Base-by-base conservation (phyloP, 2,113 vertebrate species). In the Melanostigma gelatinosum region DNA sequence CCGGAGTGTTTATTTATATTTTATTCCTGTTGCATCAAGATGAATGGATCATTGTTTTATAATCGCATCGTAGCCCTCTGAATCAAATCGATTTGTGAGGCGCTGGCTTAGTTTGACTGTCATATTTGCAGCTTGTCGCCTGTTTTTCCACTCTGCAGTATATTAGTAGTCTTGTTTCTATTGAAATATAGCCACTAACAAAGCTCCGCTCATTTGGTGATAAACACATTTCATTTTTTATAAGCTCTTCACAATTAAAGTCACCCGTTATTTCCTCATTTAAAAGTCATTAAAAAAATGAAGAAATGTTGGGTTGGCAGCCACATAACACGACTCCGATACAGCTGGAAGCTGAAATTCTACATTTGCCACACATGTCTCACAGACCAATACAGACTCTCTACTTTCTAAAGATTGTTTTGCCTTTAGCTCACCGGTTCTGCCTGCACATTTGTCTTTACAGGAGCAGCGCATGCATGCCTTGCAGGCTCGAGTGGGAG, bases 401-500 rank as follows among this genome's bases (percentile, higher is more conserved):
- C 36, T 54, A 8, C 67, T 75, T 38, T 77, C 13, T 40, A 1
- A 66, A 73, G 58, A 36, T 55, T 10, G 46, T 75, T 34, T 77
- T 75, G 34, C n/a, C 71, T 42, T 68, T 65, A 67, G 60, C 73
- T 84, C 36, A 88, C 67, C 70, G 72, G 15, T 54, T 74, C 46
- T 77, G 24, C 42, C 38, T 62, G 55, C 38, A 79, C 12, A 72
- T n/a, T 13, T 72, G 8, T 91, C 93, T 77, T 88, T 12, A 86
- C 90, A 97, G 97, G 94, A 96, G 84, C 86, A 96, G 85, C 96
- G 85, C 40, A 79, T 97, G 61, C 88, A 86, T 75, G 64, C 91
- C 72, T 92, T 97, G 8, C 89, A 95, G 88, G 92, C 83, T 42
- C 96, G 95, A 87, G 69, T 96, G 66, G 90, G 74, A 75, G 94